A percentile compares a stretch with the other conserved stretches of the same genome.
These are phyloP conservation scores for Oreotrochilus melanogaster DNA, from an alignment of 2,113 vertebrate species.

Conservation along the genomic window DNA sequence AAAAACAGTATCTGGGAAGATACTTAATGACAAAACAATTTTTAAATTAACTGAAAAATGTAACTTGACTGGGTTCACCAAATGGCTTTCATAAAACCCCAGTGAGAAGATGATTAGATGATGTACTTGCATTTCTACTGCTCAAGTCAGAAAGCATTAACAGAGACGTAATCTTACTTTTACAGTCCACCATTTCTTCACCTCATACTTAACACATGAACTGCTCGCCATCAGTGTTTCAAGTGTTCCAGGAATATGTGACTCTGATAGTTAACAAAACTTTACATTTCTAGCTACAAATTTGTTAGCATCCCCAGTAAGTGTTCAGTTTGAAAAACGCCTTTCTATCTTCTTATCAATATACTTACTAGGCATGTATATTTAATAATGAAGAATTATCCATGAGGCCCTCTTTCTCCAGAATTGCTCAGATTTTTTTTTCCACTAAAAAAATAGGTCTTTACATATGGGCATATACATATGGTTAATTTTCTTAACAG, in stretches of 20 bases:
- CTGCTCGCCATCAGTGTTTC: not conserved
- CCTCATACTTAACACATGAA: not conserved
- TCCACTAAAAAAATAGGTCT: not conserved
- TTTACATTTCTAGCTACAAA: not conserved
- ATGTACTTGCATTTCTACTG: not conserved
- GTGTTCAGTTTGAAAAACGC: not conserved
- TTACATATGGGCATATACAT: fast-evolving
- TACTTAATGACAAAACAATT: not conserved
- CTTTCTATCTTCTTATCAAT: not conserved
- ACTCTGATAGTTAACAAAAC: not conserved
- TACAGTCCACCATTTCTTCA: not conserved
- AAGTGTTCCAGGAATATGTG: not conserved
- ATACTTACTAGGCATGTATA: not conserved
- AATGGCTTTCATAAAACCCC: not conserved
- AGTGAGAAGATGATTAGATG: not conserved
- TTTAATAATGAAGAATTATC: not conserved
- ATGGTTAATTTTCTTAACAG: not conserved
- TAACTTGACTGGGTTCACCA: not conserved
- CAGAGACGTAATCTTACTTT: not conserved
- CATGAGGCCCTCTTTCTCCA: too few relatives aligned
- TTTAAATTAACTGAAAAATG: not conserved
- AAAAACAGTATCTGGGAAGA: not conserved
- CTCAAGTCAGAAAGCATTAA: not conserved
- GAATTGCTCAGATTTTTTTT: not conserved
- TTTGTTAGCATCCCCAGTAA: not conserved